These are phyloP conservation scores for Taphrorychus bicolor DNA, from an alignment of 2,888 invertebrate species.

Conservation along the genomic window DNA sequence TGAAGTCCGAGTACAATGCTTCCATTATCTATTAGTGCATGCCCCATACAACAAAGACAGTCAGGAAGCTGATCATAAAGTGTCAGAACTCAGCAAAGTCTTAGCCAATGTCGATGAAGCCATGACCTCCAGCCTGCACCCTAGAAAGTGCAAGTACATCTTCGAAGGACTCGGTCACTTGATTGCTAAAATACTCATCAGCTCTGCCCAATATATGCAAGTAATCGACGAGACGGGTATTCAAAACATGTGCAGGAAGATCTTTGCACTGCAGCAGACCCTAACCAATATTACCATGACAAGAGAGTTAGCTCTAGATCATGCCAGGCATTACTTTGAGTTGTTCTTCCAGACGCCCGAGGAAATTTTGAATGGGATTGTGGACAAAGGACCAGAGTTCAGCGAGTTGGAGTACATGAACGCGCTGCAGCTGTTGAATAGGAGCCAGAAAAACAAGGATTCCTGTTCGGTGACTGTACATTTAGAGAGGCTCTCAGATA, in stretches of 20 bases:
- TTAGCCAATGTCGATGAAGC: conserved; percentile 80
- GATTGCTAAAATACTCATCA: conserved; percentile 80
- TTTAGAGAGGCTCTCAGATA: conserved; percentile 82
- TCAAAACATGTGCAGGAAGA: conserved; percentile 85
- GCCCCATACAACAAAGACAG: conserved; percentile 69
- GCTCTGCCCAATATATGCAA: conserved; percentile 79
- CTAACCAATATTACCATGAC: conserved; percentile 84
- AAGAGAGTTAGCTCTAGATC: conserved; percentile 83
- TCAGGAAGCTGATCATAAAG: conserved; percentile 78
- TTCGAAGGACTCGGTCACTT: conserved; percentile 87
- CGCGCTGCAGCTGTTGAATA: conserved; percentile 80
- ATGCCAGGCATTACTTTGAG: conserved; percentile 88
- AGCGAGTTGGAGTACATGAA: conserved; percentile 88
- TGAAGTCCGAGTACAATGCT: conserved; percentile 95
- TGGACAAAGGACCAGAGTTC: conserved; percentile 89
- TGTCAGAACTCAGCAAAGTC: conserved; percentile 79
- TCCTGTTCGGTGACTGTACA: conserved; percentile 68
- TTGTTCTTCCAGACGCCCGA: conserved; percentile 83
- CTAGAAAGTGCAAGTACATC: conserved; percentile 84
- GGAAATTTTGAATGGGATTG: conserved; percentile 81
- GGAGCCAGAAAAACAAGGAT: conserved; percentile 63
- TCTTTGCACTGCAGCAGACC: conserved; percentile 84
- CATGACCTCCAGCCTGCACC: conserved; percentile 76
- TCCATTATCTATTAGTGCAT: conserved; percentile 78
- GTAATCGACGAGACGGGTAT: conserved; percentile 82